Conservation (phyloP, 2,797 vertebrate genomes). For the Coendou prehensilis region DNA sequence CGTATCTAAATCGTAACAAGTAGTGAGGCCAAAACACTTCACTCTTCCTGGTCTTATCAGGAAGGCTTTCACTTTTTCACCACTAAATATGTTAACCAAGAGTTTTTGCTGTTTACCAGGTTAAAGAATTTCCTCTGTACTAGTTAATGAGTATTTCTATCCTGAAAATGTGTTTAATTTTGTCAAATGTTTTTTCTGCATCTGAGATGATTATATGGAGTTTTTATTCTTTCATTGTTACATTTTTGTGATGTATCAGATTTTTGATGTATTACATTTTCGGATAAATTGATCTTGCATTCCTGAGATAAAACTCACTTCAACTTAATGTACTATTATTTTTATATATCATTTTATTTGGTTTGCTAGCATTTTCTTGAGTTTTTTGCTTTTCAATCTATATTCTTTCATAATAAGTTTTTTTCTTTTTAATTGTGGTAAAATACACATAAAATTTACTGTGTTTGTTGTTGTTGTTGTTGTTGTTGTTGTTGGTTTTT, state of each 20-base stretch:
- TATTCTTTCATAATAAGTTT: background rate
- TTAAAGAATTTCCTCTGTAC: background rate
- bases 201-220: background rate
- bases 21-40: background rate
- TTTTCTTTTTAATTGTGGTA: slow-evolving; percentile 27
- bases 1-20: background rate
- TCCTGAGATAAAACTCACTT: slow-evolving; percentile 47
- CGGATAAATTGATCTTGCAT: slow-evolving; percentile 2
- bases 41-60: background rate
- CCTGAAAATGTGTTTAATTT: background rate
- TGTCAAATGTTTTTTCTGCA: background rate
- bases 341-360: slow-evolving; percentile 35
- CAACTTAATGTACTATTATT: background rate
- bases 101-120: background rate
- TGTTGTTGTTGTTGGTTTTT: background rate
- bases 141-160: background rate
- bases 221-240: background rate
- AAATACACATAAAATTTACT: slow-evolving; percentile 44
- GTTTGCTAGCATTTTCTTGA: slow-evolving; percentile 46
- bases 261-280: background rate
- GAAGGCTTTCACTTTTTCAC: background rate
- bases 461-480: background rate
- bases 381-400: background rate
- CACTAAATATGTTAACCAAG: background rate
- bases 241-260: background rate